Evolutionary conservation across 2,888 invertebrate species (phyloP).

Genomic region (Pogonocherus hispidulus): DNA sequence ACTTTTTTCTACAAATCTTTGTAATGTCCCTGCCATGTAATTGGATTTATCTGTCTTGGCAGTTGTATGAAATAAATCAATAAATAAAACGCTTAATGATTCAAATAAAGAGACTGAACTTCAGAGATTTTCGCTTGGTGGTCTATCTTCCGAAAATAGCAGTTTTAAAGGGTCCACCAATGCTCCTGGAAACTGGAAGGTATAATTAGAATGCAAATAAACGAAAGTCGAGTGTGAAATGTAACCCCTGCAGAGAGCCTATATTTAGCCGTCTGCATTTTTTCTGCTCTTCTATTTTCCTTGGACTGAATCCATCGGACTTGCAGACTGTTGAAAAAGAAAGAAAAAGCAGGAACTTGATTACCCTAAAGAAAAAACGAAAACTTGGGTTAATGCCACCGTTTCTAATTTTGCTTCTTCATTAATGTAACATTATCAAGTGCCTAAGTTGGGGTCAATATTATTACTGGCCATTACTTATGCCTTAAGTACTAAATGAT

Average conservation of each 20-base stretch:
- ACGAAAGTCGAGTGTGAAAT: conserved; percentile 20
- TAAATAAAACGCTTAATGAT: too few species aligned
- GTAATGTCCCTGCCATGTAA: too few species aligned
- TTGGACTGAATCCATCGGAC: conserved; percentile 23
- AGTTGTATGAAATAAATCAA: too few species aligned
- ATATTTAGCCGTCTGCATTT: conserved; percentile 34
- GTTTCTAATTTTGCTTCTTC: too few species aligned
- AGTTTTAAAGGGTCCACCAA: background rate
- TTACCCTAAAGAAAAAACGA: background rate
- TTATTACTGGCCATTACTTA: too few species aligned
- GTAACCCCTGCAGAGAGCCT: conserved; percentile 37
- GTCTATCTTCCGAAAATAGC: conserved; percentile 1
- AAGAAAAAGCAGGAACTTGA: background rate
- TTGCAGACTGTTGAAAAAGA: conserved; percentile 4
- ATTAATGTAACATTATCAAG: too few species aligned
- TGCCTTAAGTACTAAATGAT: too few species aligned
- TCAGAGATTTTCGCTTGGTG: too few species aligned
- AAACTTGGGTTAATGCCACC: background rate
- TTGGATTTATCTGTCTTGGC: too few species aligned
- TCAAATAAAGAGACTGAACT: too few species aligned
- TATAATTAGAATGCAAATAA: conserved; percentile 28
- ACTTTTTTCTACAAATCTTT: too few species aligned
- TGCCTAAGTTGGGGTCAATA: too few species aligned
- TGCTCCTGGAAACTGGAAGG: conserved; percentile 24
- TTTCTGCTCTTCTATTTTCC: conserved; percentile 28